Base-by-base conservation (phyloP, 2,113 vertebrate species). In the Nipponia nippon region DNA sequence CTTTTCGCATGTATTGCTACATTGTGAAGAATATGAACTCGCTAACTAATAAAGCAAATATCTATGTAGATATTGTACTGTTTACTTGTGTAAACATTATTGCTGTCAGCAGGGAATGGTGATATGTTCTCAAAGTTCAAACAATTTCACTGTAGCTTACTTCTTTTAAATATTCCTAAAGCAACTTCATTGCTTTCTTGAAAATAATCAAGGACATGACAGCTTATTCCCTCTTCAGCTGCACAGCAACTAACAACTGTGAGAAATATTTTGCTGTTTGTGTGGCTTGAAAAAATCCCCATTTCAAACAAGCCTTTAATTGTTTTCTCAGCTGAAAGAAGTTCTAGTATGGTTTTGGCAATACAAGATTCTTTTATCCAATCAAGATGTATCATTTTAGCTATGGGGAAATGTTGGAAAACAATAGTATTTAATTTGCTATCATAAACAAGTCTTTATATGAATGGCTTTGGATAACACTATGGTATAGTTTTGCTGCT, bases 261-360 rank as follows among this genome's bases (percentile, higher is more conserved):
- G 13, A 84, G 67, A 92, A 94, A 78, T 70, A 65, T 62, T 91
- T 89, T 91, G 21, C 44, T 77, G 30, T 29, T 88, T 53, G 34
- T 50, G 42, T 47, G 50, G 18, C 59, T 92, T 84, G 50, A 87
- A 87, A 93, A 89, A 75, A 58, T 71, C 15, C 47, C 13, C 15
- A 19, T 70, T 92, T 93, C 71, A 83, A 87, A 58, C 34, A 83
- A 91, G 30, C 2, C 22, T 87, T 53, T 77, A 92, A 87, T 83
- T 95, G 63, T 86, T 94, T 95, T 71, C 76, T 84, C 50, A 84
- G 32, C 42, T 95, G 59, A 84, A 95, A 78, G 67, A 76, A 66
- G 55, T 58, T 77, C n/a, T 73, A 67, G 26, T 34, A 38, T 47
- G 29, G 22, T 89, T 93, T 81, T 87, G 80, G 63, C 50, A 92